phyloP scores from a whole-genome alignment of 2,888 invertebrate genomes.

The Sepiola atlantica region DNA sequence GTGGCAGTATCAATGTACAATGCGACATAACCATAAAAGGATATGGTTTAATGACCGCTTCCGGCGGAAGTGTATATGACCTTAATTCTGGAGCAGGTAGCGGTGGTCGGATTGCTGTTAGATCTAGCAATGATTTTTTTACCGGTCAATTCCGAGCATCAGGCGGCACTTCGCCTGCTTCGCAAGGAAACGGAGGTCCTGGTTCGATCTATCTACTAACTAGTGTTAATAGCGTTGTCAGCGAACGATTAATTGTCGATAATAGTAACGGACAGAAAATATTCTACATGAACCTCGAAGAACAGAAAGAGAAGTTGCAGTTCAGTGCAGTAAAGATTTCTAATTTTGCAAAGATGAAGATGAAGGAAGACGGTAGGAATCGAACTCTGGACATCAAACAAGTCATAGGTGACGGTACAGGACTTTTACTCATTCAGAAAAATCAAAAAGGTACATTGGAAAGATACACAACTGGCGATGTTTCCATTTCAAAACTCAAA shows the following conservation, averaged over 20 bases:
- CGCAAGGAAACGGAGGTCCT: constrained; percentile 61
- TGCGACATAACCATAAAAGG: constrained; percentile 56
- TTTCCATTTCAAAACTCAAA: constrained; percentile 60
- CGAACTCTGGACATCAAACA: constrained; percentile 59
- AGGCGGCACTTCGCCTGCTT: constrained; percentile 58
- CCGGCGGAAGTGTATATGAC: constrained; percentile 58
- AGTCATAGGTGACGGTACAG: constrained; percentile 64
- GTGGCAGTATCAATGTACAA: constrained; percentile 53
- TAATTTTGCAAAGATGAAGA: constrained; percentile 62
- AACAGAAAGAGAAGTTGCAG: constrained; percentile 52
- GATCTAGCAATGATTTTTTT: constrained; percentile 54
- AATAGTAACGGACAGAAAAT: constrained; percentile 61
- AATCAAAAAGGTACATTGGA: constrained; percentile 63
- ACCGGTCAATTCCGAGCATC: constrained; percentile 54
- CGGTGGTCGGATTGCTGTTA: constrained; percentile 62
- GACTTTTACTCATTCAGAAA: constrained; percentile 59
- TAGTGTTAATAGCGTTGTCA: constrained; percentile 51
- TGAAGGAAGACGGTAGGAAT: constrained; percentile 55
- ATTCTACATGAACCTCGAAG: constrained; percentile 61
- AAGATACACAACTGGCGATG: constrained; percentile 52
- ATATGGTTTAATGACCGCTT: constrained; percentile 58
- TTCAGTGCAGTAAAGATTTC: constrained; percentile 59
- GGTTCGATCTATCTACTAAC: constrained; percentile 59
- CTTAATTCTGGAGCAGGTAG: constrained; percentile 60
- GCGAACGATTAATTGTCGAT: constrained; percentile 60